Evolutionary conservation across 2,888 invertebrate genomes (phyloP).

Genomic region (Scaptomyza polygonia): DNA sequence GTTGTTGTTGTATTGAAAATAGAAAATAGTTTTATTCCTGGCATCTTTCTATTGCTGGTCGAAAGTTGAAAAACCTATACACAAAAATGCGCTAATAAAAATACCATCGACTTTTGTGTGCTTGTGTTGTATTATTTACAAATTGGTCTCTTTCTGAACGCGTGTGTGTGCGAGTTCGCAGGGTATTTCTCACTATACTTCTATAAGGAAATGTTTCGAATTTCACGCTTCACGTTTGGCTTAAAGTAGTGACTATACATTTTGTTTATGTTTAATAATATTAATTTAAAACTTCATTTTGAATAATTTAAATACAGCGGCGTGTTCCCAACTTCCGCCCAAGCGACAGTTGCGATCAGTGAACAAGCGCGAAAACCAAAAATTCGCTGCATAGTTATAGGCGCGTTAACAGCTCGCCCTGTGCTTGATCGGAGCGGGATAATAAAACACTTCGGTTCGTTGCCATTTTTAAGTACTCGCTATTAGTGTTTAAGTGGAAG

Average conservation of each 20-base stretch:
- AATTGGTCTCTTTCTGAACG: slow-evolving; percentile 49
- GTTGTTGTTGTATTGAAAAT: slow-evolving; percentile 30
- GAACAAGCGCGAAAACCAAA: slow-evolving; percentile 55
- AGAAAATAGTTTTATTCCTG: slow-evolving; percentile 77
- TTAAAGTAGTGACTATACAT: slow-evolving; percentile 85
- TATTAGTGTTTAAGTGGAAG: slow-evolving; percentile 75
- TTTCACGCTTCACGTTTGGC: slow-evolving; percentile 58
- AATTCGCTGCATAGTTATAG: slow-evolving; percentile 68
- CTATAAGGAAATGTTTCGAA: slow-evolving; percentile 61
- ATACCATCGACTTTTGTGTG: slow-evolving; percentile 48
- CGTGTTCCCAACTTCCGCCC: not conserved
- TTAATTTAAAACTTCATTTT: slow-evolving; percentile 72
- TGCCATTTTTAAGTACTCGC: slow-evolving; percentile 62
- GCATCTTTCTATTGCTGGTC: slow-evolving; percentile 50
- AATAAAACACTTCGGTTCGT: slow-evolving; percentile 47
- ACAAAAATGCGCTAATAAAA: slow-evolving; percentile 68
- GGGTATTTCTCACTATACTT: slow-evolving; percentile 60
- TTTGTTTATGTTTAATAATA: slow-evolving; percentile 80
- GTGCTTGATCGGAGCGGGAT: slow-evolving; percentile 1
- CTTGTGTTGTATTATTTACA: slow-evolving; percentile 66
- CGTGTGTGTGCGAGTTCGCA: slow-evolving; percentile 57
- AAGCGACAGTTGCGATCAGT: slow-evolving; percentile 32
- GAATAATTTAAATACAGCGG: slow-evolving; percentile 68
- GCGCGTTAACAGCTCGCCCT: slow-evolving; percentile 53
- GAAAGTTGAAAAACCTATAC: slow-evolving; percentile 58